Evolutionary conservation across 1,140 invertebrate genomes (phyloP).

Genomic region (Cardiocondyla obscurior): DNA sequence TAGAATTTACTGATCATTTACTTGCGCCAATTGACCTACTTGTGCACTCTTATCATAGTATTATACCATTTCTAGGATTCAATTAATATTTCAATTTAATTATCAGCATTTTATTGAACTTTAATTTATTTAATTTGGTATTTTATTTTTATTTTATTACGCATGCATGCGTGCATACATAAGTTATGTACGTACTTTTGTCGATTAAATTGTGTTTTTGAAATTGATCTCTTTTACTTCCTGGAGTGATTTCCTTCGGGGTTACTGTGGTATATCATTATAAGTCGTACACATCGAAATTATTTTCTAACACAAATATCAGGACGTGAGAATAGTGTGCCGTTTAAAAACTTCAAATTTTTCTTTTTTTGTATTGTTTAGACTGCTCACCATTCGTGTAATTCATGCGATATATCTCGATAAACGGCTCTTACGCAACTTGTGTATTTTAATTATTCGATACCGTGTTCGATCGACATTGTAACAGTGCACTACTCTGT

Average conservation of each 20-base stretch:
- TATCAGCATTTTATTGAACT: not conserved
- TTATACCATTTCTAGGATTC: not conserved
- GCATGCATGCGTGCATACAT: not conserved
- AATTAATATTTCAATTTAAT: not conserved
- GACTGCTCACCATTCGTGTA: not conserved
- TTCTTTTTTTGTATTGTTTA: slow-evolving; percentile 36
- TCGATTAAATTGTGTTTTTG: not conserved
- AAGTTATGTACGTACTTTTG: not conserved
- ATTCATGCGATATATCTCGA: not conserved
- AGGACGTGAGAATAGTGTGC: slow-evolving; percentile 46
- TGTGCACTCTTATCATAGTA: not conserved
- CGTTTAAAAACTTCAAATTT: slow-evolving; percentile 11
- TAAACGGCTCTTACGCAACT: slow-evolving; percentile 46
- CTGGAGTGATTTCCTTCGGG: not conserved
- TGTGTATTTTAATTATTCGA: slow-evolving; percentile 60
- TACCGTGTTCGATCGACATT: slow-evolving; percentile 35
- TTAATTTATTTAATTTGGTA: not conserved
- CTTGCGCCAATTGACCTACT: too few species aligned
- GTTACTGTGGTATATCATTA: not conserved
- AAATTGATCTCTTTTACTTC: not conserved
- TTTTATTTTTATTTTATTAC: not conserved
- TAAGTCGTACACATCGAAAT: not conserved
- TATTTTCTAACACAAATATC: not conserved
- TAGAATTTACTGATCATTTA: not conserved
- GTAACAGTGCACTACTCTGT: slow-evolving; percentile 40